These are phyloP conservation scores for Noctua comes DNA, from an alignment of 2,888 invertebrate species.

Conservation along the genomic window DNA sequence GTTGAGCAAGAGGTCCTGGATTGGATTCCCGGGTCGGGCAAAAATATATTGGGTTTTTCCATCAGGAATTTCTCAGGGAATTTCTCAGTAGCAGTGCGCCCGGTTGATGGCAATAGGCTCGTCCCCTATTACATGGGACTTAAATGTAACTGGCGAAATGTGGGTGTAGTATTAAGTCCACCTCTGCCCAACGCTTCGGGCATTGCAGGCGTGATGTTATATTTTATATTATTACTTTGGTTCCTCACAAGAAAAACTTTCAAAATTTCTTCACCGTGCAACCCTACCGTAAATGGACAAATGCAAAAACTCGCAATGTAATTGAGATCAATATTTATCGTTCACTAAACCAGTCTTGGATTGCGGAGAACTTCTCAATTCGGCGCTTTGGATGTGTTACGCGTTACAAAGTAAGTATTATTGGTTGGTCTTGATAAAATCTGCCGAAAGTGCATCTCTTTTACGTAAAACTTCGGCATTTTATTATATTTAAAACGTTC, in stretches of 20 bases:
- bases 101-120: no score
- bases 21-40: no score
- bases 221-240: neutral
- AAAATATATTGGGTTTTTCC: no score
- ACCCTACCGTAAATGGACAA: slow-evolving; percentile 41
- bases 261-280: slow-evolving; percentile 6
- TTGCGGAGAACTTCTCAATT: slow-evolving; percentile 55
- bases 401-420: slow-evolving; percentile 28
- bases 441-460: slow-evolving; percentile 27
- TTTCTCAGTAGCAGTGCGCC: no score
- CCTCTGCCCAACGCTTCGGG: no score
- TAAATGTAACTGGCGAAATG: no score
- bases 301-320: slow-evolving; percentile 53
- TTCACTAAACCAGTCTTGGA: slow-evolving; percentile 43
- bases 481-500: slow-evolving; percentile 1
- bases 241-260: neutral
- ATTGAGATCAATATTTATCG: slow-evolving; percentile 54
- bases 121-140: no score
- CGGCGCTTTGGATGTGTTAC: slow-evolving; percentile 32
- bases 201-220: no score
- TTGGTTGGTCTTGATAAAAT: slow-evolving; percentile 17
- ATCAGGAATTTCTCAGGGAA: no score
- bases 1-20: no score
- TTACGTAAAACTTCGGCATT: slow-evolving; percentile 20
- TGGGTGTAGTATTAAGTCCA: no score